Evolutionary conservation across 2,113 vertebrate species (phyloP), one percentile per base, ranked within the genome.

Genomic region (Jaculus jaculus): DNA sequence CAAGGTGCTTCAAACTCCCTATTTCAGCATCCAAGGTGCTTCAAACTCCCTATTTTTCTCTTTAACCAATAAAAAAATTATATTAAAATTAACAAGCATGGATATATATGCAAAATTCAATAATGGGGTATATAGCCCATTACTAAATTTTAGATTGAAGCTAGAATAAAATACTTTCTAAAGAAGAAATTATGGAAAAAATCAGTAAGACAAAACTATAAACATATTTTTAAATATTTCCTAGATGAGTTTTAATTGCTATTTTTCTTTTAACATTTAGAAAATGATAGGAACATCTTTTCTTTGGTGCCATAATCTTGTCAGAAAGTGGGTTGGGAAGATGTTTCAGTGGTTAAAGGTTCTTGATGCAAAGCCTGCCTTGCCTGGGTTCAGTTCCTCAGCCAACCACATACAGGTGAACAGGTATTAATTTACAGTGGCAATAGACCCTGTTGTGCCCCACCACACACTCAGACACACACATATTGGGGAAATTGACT

Each of bases 241-340:
- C 66, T 37, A 82, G 24, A 83, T 89, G 26, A 66, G 34, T 77
- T 87, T 95, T 90, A 26, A 24, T 88, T 93, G 8, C 16, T 74
- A 82, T 69, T 54, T 89, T 90, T 54, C 51, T 94, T 95, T 93
- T 37, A 90, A 81, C 85, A 79, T 47, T 79, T 3, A 79, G n/a
- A 84, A 68, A 60, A 51, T 74, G 72, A 34, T 72, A 82, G 42
- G 30, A 61, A 17, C 9, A 69, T 4, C 30, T 92, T 88, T 89
- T 66, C 2, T 88, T 88, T 84, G 15, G 77, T 92, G 30, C 20
- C 66, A 83, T 90, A 86, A 68, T 92, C 32, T 47, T 80, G 18
- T 77, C 13, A 85, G 39, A 82, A 63, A 73, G 54, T 54, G 54
- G 54, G 54, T 12, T 54, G 54, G 54, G 54, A 10, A 54, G 54